Percentiles rank a stretch among this genome's conserved stretches.
Conservation (phyloP, 2,113 vertebrate genomes). For the Smithornis capensis region DNA sequence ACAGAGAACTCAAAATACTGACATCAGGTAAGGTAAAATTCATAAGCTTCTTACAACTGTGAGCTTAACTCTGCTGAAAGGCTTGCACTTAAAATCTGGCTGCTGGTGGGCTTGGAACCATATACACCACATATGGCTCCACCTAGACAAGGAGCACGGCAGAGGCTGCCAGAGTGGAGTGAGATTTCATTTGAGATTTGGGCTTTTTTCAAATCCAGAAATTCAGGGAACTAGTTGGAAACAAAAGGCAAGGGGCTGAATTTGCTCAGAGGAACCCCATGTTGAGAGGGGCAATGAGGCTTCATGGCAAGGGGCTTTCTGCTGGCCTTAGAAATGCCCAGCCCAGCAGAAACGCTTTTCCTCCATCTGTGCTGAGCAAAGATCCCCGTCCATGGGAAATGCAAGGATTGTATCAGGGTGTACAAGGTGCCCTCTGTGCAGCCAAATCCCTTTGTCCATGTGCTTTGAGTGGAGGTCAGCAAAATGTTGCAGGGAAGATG, state of each 20-base stretch:
- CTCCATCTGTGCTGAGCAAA: not conserved
- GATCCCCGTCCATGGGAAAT: not conserved
- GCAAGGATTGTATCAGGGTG: not conserved
- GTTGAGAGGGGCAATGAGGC: not conserved
- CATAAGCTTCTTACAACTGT: not conserved
- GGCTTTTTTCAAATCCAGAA: not conserved
- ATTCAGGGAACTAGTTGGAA: not conserved
- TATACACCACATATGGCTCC: not conserved
- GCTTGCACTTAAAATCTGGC: not conserved
- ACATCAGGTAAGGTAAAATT: not conserved
- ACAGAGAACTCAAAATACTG: not conserved
- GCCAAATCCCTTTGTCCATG: not conserved
- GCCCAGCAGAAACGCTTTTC: not conserved
- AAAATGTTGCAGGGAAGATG: not conserved
- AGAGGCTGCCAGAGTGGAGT: not conserved
- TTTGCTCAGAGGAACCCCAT: not conserved
- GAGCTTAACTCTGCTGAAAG: not conserved
- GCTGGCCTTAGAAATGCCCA: not conserved
- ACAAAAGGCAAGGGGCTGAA: not conserved
- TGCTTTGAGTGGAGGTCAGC: not conserved
- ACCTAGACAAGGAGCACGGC: not conserved
- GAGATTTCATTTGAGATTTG: conserved; percentile 9
- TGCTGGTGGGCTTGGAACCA: not conserved
- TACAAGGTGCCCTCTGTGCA: not conserved
- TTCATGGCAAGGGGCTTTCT: not conserved